Evolutionary conservation across 2,888 invertebrate species (phyloP).

Genomic region (Alviniconcha strummeri): DNA sequence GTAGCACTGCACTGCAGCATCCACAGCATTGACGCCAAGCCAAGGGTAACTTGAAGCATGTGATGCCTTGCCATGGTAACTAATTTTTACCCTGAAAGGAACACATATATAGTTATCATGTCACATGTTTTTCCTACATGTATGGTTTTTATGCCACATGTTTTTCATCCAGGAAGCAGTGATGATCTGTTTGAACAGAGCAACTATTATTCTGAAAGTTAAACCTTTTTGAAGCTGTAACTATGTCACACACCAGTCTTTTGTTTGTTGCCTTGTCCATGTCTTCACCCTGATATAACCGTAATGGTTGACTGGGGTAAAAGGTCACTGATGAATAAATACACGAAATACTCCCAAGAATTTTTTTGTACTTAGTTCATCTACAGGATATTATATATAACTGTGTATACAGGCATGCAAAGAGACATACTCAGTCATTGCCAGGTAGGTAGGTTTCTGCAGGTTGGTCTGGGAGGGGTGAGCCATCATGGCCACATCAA

Average conservation of each 20-base stretch:
- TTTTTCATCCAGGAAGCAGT: not conserved
- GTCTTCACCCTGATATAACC: no score
- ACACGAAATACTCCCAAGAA: no score
- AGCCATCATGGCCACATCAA: conserved; percentile 62
- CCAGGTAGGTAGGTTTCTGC: conserved; percentile 38
- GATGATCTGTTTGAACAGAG: no score
- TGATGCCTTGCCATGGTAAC: conserved; percentile 46
- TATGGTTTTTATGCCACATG: not conserved
- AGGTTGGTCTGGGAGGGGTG: conserved; percentile 52
- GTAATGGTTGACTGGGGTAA: no score
- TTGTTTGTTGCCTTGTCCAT: not conserved
- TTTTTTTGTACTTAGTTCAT: not conserved
- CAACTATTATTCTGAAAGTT: not conserved
- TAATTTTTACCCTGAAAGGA: conserved; percentile 37
- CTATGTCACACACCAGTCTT: not conserved
- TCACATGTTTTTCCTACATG: not conserved
- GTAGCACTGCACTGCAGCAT: conserved; percentile 70
- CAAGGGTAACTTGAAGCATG: conserved; percentile 56
- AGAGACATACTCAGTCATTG: conserved; percentile 19
- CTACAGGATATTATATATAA: not conserved
- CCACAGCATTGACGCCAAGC: conserved; percentile 70
- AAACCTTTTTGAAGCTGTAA: not conserved
- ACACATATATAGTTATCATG: not conserved
- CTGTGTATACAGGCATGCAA: not conserved
- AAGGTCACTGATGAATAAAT: no score